These are phyloP conservation scores for Patiria miniata DNA, from an alignment of 35 echinoderm and acorn worm genomes.

Conservation along the genomic window DNA sequence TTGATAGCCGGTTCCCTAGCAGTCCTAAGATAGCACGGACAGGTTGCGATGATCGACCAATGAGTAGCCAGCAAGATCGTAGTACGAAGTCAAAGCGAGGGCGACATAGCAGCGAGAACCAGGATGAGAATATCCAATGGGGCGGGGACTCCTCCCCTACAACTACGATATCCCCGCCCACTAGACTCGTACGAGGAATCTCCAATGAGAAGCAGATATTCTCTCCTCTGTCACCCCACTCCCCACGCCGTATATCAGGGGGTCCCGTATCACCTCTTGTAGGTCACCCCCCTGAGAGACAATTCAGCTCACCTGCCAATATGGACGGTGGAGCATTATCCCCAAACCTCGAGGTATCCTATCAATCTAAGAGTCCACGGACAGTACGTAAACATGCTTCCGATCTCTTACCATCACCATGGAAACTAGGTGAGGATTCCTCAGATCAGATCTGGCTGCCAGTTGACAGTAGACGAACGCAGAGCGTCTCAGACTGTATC, in stretches of 20 bases:
- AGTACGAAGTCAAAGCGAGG: neutral
- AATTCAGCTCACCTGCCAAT: conserved; percentile 38
- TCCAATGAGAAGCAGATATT: conserved; percentile 48
- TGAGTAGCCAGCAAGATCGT: conserved; percentile 1
- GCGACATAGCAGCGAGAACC: conserved; percentile 39
- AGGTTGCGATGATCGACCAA: conserved; percentile 1
- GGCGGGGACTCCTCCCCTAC: neutral
- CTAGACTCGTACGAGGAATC: conserved; percentile 34
- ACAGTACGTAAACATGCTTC: conserved; percentile 34
- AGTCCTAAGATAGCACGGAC: conserved; percentile 34
- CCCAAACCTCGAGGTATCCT: neutral
- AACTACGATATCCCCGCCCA: neutral
- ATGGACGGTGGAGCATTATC: conserved; percentile 28
- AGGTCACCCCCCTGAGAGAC: conserved; percentile 36
- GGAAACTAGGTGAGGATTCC: neutral
- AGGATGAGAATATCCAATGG: conserved; percentile 9
- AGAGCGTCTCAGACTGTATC: conserved; percentile 6
- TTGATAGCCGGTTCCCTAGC: conserved; percentile 27
- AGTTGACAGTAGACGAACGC: conserved; percentile 3
- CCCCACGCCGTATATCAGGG: conserved; percentile 34
- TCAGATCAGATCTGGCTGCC: conserved; percentile 26
- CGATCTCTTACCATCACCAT: neutral
- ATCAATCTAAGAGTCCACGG: conserved; percentile 35
- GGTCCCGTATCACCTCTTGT: conserved; percentile 36
- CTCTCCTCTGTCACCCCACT: conserved; percentile 21